These are phyloP conservation scores for Lithobates sylvaticus DNA, from an alignment of 2,797 vertebrate genomes.

Conservation along the genomic window DNA sequence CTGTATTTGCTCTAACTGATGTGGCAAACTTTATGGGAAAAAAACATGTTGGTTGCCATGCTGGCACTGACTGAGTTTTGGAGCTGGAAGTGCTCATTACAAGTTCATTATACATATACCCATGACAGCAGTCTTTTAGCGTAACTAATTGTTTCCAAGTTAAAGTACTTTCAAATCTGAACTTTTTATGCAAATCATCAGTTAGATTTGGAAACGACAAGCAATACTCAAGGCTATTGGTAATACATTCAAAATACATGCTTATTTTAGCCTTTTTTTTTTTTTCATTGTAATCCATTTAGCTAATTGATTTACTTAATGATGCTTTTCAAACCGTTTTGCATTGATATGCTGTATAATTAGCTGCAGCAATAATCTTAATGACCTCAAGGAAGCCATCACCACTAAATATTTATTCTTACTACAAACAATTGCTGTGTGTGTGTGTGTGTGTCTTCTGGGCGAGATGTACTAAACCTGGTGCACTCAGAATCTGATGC, in stretches of 20 bases:
- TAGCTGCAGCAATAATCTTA: slow-evolving; percentile 48
- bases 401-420: neutral
- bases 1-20: too few relatives aligned
- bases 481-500: too few relatives aligned
- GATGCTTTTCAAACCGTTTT: slow-evolving; percentile 35
- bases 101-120: too few relatives aligned
- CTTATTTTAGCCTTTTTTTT: neutral
- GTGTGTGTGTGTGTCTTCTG: too few relatives aligned
- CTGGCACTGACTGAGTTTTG: too few relatives aligned
- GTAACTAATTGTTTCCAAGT: too few relatives aligned
- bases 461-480: too few relatives aligned
- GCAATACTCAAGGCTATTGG: neutral
- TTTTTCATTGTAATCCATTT: slow-evolving; percentile 6
- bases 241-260: slow-evolving; percentile 14
- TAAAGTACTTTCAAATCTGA: neutral
- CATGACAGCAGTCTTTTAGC: too few relatives aligned
- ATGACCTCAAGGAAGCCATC: slow-evolving; percentile 24
- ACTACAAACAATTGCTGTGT: neutral
- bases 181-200: neutral
- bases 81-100: too few relatives aligned
- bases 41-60: too few relatives aligned
- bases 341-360: slow-evolving; percentile 40
- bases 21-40: too few relatives aligned
- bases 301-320: slow-evolving; percentile 51
- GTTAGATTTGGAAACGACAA: neutral